phyloP scores from a whole-genome alignment of 2,113 vertebrate genomes.

The Kryptolebias marmoratus region DNA sequence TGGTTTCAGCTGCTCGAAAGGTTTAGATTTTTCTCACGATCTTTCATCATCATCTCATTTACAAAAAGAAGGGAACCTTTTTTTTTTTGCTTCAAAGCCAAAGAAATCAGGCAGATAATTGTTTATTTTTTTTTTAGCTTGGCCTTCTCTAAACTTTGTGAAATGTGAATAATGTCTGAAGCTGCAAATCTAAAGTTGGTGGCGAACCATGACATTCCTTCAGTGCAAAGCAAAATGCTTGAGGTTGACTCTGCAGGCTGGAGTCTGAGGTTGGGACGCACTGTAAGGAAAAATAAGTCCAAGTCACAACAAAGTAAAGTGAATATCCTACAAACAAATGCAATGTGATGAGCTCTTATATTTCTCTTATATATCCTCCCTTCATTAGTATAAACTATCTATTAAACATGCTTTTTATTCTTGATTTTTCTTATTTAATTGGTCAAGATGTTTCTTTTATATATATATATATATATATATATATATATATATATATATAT shows the following conservation, averaged over 20 bases:
- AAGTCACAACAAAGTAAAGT: background rate
- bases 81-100: conserved; percentile 23
- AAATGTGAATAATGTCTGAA: conserved; percentile 18
- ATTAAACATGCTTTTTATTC: too few relatives aligned
- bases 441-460: too few relatives aligned
- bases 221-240: background rate
- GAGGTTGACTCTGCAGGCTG: background rate
- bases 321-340: background rate
- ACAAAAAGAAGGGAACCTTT: background rate
- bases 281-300: background rate
- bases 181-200: conserved; percentile 13
- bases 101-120: conserved; percentile 18
- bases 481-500: too few relatives aligned
- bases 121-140: conserved; percentile 13
- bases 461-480: too few relatives aligned
- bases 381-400: too few relatives aligned
- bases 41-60: conserved; percentile 10
- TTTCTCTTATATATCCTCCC: too few relatives aligned
- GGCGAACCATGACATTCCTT: background rate
- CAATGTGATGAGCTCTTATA: background rate
- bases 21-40: background rate
- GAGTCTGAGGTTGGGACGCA: background rate
- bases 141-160: background rate
- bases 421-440: too few relatives aligned
- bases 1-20: conserved; percentile 40